These are phyloP conservation scores for Zaprionus vittiger DNA, from an alignment of 1,140 invertebrate genomes.

Conservation along the genomic window DNA sequence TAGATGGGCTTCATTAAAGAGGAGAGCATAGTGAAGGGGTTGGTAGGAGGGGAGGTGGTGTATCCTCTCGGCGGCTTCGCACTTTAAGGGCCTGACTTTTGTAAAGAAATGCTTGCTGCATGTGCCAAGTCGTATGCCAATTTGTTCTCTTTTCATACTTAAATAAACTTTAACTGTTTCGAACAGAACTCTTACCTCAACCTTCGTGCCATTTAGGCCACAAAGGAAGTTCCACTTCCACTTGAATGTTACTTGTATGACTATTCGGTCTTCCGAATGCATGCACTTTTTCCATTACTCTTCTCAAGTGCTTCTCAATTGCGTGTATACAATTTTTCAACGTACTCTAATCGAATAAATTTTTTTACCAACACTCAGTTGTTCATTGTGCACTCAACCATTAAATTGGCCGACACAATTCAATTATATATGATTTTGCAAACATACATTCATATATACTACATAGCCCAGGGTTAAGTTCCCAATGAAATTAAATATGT, in stretches of 20 bases:
- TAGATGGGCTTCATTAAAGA: not conserved
- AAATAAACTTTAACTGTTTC: constrained; percentile 8
- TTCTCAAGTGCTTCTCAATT: not conserved
- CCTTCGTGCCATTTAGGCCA: not conserved
- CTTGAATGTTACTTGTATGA: not conserved
- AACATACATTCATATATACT: not conserved
- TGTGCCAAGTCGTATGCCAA: not conserved
- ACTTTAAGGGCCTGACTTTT: not conserved
- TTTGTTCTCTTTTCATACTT: not conserved
- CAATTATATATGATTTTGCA: constrained; percentile 16
- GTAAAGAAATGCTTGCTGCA: constrained; percentile 23
- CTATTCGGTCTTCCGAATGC: not conserved
- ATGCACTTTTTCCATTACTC: constrained; percentile 8
- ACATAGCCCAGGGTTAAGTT: not conserved
- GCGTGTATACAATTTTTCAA: not conserved
- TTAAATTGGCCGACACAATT: constrained; percentile 10
- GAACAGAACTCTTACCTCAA: not conserved
- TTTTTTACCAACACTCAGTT: not conserved
- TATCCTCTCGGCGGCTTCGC: not conserved
- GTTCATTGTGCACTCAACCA: not conserved
- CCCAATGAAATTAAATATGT: constrained; percentile 3
- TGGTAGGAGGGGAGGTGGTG: not conserved
- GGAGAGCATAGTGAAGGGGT: not conserved
- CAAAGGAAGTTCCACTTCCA: not conserved
- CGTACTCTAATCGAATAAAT: not conserved